Evolutionary conservation across 2,113 vertebrate species (phyloP).

Genomic region (Syngnathus scovelli): DNA sequence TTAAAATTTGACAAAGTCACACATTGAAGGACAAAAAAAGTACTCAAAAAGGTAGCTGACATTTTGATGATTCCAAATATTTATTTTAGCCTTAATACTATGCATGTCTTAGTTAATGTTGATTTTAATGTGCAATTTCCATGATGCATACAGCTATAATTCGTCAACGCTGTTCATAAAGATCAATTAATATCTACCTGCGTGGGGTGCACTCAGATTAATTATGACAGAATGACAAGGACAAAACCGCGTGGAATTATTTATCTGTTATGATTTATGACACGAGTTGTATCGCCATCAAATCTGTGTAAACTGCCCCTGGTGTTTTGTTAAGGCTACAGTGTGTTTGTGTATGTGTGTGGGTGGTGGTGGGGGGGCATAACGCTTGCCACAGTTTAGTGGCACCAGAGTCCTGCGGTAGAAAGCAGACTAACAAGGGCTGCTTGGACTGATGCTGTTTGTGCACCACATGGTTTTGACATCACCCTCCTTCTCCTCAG

Average conservation of each 20-base stretch:
- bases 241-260: conserved; percentile 2
- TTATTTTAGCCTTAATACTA: not conserved
- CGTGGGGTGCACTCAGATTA: not conserved
- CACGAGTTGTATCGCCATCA: not conserved
- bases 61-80: not conserved
- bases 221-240: not conserved
- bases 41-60: not conserved
- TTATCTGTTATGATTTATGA: not conserved
- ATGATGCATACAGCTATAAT: not conserved
- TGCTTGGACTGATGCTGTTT: conserved; percentile 53
- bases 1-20: not conserved
- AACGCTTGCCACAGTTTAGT: conserved; percentile 27
- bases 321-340: not conserved
- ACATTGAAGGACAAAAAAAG: not conserved
- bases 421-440: conserved; percentile 56
- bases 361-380: not conserved
- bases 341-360: conserved; percentile 27
- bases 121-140: conserved; percentile 3
- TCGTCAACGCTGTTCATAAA: not conserved
- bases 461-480: conserved; percentile 65
- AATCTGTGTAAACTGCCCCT: not conserved
- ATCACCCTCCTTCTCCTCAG: conserved; percentile 59
- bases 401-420: conserved; percentile 42
- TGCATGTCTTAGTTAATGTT: not conserved
- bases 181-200: conserved; percentile 9